These are phyloP conservation scores for Tetramorium alpestre DNA, from an alignment of 1,140 invertebrate species.

Conservation along the genomic window DNA sequence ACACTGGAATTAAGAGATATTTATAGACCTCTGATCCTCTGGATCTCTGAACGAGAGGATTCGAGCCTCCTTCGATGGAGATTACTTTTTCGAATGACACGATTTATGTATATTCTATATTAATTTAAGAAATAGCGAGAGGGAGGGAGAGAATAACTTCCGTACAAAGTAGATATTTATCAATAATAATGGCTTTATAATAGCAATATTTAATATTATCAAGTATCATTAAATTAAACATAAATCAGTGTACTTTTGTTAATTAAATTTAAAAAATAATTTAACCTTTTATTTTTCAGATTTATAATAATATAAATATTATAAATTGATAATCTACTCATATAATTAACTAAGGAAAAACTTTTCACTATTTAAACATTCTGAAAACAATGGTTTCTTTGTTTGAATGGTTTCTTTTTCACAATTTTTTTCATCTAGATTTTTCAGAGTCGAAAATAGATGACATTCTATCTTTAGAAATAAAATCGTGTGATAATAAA, in stretches of 20 bases:
- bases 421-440: background rate
- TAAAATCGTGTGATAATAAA: background rate
- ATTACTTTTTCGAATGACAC: background rate
- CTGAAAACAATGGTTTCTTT: background rate
- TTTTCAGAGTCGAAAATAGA: background rate
- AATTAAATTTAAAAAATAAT: background rate
- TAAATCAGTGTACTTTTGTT: background rate
- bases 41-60: background rate
- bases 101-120: background rate
- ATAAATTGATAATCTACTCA: background rate
- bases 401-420: background rate
- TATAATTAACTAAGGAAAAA: background rate
- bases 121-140: too few relatives aligned
- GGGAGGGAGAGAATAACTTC: background rate
- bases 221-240: background rate
- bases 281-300: background rate
- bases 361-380: background rate
- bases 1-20: constrained; percentile 40
- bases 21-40: constrained; percentile 6
- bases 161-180: background rate
- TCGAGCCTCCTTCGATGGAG: background rate
- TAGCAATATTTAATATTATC: background rate
- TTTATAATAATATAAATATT: background rate
- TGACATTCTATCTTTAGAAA: background rate
- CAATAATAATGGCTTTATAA: background rate